These are phyloP conservation scores for Shargacucullia verbasci DNA, from an alignment of 2,888 invertebrate genomes.

Conservation along the genomic window DNA sequence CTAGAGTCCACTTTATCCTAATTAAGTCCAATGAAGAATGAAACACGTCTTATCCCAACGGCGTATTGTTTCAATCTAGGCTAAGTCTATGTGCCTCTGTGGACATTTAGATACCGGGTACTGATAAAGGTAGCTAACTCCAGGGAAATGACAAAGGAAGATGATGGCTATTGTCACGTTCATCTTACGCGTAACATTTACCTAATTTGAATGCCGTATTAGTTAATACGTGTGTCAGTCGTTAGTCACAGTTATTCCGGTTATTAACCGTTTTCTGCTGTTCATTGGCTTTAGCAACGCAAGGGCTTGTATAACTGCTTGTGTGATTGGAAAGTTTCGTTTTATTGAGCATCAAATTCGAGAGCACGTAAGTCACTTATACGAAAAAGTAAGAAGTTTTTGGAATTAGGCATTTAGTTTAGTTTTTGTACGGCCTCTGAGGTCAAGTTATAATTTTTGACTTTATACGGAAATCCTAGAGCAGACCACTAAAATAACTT, in stretches of 20 bases:
- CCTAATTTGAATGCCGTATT: slow-evolving; percentile 10
- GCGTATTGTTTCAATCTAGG: too few relatives aligned
- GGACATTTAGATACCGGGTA: not conserved
- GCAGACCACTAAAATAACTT: too few relatives aligned
- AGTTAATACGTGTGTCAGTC: slow-evolving; percentile 18
- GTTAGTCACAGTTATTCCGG: slow-evolving; percentile 30
- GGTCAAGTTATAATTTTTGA: too few relatives aligned
- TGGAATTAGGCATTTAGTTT: not conserved
- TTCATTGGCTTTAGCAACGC: slow-evolving; percentile 20
- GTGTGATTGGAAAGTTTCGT: slow-evolving; percentile 20
- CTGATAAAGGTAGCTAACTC: not conserved
- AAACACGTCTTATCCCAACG: too few relatives aligned
- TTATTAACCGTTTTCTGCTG: slow-evolving; percentile 24
- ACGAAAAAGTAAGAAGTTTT: too few relatives aligned
- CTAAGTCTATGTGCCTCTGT: not conserved
- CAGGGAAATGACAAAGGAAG: slow-evolving; percentile 1
- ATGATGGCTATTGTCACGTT: not conserved
- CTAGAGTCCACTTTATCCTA: too few relatives aligned
- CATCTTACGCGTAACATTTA: slow-evolving; percentile 14
- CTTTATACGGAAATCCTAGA: too few relatives aligned
- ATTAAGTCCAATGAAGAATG: too few relatives aligned
- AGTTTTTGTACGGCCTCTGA: not conserved
- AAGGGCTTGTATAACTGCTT: slow-evolving; percentile 29
- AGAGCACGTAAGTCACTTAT: not conserved
- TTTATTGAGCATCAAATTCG: slow-evolving; percentile 1